A percentile compares a stretch with the other conserved stretches of the same genome.
Evolutionary conservation across 2,888 invertebrate species (phyloP).

Genomic region (Venustoraphidia nigricollis): DNA sequence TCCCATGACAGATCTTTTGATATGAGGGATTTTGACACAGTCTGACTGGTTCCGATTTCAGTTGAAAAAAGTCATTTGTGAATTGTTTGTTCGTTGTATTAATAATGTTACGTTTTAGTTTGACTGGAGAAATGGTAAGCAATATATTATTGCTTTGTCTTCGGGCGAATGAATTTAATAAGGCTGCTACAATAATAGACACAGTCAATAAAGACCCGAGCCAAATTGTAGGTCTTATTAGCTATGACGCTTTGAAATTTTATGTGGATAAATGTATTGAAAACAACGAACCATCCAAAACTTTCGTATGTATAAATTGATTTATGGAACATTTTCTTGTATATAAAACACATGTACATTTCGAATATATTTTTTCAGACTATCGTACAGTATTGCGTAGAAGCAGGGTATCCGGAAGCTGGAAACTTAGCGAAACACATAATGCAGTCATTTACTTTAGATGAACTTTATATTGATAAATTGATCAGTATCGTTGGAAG

Average conservation of each 20-base stretch:
- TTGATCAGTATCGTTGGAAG: conserved; percentile 34
- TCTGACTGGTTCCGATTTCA: not conserved
- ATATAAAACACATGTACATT: not conserved
- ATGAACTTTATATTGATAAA: conserved; percentile 29
- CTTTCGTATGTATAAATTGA: conserved; percentile 28
- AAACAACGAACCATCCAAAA: conserved; percentile 31
- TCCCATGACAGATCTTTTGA: no score
- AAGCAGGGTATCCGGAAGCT: conserved; percentile 35
- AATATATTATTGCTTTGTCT: conserved; percentile 35
- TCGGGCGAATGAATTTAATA: conserved; percentile 32
- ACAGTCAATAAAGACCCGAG: conserved; percentile 33
- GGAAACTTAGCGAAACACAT: conserved; percentile 26
- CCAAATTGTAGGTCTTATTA: conserved; percentile 30
- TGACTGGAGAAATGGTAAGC: conserved; percentile 44
- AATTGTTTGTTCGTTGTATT: no score
- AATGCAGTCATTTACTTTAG: conserved; percentile 27
- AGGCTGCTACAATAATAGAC: conserved; percentile 34
- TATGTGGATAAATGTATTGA: conserved; percentile 39
- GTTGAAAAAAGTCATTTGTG: not conserved
- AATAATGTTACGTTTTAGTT: conserved; percentile 20
- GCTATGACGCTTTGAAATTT: conserved; percentile 25
- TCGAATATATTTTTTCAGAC: conserved; percentile 23
- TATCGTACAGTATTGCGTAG: conserved; percentile 38
- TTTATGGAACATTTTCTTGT: no score
- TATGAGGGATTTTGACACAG: no score